A percentile compares a stretch with the other conserved stretches of the same genome.
These are phyloP conservation scores for Seriola quinqueradiata DNA, from an alignment of 2,113 vertebrate genomes.

Conservation along the genomic window DNA sequence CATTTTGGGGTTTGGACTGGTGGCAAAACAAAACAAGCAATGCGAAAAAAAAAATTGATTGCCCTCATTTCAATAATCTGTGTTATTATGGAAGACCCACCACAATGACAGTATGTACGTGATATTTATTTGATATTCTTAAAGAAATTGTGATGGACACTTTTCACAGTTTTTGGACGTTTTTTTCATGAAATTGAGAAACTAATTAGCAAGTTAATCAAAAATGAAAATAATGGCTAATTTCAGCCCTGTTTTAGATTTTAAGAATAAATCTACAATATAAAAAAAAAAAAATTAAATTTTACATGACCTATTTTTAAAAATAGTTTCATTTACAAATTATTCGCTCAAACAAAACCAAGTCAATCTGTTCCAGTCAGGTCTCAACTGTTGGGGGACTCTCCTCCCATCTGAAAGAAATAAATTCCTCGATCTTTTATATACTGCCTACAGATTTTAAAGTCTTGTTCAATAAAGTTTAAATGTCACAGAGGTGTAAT, in stretches of 20 bases:
- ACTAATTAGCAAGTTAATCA: neutral
- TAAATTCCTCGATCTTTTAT: constrained; percentile 96
- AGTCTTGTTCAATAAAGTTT: constrained; percentile 99
- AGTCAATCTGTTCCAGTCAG: constrained; percentile 82
- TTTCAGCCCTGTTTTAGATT: neutral
- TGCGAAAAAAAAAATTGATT: neutral
- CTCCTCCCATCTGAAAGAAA: constrained; percentile 93
- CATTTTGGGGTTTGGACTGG: neutral
- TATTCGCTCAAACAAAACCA: neutral
- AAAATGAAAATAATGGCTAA: neutral
- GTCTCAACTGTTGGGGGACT: constrained; percentile 87
- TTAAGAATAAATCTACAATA: neutral
- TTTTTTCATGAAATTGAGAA: neutral
- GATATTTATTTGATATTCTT: neutral
- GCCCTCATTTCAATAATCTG: neutral
- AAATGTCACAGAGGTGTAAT: constrained; percentile 99
- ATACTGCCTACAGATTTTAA: constrained; percentile 99
- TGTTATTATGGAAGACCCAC: neutral
- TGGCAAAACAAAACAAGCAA: neutral
- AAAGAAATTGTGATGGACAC: neutral
- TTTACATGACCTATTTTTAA: neutral
- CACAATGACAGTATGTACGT: neutral
- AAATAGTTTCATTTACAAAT: neutral
- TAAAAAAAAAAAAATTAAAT: neutral
- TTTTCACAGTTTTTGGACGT: neutral